phyloP scores from a whole-genome alignment of 2,888 invertebrate genomes.

The Melangyna quadrimaculata region DNA sequence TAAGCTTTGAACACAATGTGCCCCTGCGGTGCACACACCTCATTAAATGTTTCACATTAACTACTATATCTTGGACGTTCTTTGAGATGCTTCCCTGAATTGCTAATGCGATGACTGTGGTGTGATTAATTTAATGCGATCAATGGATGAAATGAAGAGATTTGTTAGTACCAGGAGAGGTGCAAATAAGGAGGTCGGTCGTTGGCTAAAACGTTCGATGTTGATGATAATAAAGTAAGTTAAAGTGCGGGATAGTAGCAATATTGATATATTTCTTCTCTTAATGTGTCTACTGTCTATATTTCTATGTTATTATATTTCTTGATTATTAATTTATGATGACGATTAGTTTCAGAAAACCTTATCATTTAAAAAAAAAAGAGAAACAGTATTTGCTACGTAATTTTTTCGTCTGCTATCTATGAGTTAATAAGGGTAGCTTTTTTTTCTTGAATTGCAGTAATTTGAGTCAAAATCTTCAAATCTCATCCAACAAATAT shows the following conservation, averaged over 20 bases:
- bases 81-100: slow-evolving; percentile 67
- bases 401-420: no score
- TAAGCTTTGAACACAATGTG: slow-evolving; percentile 23
- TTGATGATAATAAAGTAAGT: background rate
- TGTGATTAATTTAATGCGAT: slow-evolving; percentile 69
- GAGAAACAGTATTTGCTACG: no score
- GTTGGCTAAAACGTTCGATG: background rate
- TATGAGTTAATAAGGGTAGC: no score
- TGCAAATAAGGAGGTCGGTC: slow-evolving; percentile 39
- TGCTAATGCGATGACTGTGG: slow-evolving; percentile 60
- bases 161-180: slow-evolving; percentile 1
- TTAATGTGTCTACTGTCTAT: background rate
- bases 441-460: no score
- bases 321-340: no score
- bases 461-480: no score
- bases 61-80: slow-evolving; percentile 36
- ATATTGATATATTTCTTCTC: background rate
- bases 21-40: slow-evolving; percentile 70
- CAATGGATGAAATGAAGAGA: slow-evolving; percentile 48
- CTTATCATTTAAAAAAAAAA: no score
- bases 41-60: slow-evolving; percentile 69
- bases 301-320: background rate
- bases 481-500: no score
- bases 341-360: no score
- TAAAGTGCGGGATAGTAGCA: background rate